phyloP scores from a whole-genome alignment of 2,113 vertebrate genomes.

The Myrmecophaga tridactyla region DNA sequence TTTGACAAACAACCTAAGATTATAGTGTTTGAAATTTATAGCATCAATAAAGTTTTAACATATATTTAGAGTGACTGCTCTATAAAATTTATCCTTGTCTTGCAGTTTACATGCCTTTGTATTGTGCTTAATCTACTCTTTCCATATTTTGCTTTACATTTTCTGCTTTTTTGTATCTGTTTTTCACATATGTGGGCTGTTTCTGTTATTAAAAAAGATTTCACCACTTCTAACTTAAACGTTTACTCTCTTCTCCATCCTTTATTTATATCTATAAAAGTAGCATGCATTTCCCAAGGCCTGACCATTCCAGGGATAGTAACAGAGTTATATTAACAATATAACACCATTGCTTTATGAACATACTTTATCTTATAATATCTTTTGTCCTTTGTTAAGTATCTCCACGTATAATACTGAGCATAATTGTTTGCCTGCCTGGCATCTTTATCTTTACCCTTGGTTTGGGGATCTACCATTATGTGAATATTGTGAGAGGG shows the following conservation, averaged over 20 bases:
- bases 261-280: neutral
- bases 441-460: neutral
- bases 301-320: neutral
- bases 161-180: conserved; percentile 18
- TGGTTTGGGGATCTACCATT: neutral
- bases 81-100: conserved; percentile 61
- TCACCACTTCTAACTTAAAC: conserved; percentile 15
- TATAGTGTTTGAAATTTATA: conserved; percentile 56
- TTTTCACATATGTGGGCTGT: neutral
- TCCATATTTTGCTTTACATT: neutral
- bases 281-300: neutral
- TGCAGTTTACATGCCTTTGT: conserved; percentile 44
- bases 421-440: neutral
- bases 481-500: neutral
- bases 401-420: neutral
- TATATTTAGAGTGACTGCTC: conserved; percentile 42
- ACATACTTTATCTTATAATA: neutral
- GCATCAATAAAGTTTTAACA: conserved; percentile 67
- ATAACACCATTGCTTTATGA: neutral
- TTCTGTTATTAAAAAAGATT: neutral
- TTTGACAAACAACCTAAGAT: conserved; percentile 47
- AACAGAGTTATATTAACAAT: conserved; percentile 4
- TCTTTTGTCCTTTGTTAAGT: neutral
- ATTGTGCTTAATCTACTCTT: neutral
- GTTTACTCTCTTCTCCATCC: neutral